phyloP scores from a whole-genome alignment of 2,113 vertebrate species.

The Turnix velox region DNA sequence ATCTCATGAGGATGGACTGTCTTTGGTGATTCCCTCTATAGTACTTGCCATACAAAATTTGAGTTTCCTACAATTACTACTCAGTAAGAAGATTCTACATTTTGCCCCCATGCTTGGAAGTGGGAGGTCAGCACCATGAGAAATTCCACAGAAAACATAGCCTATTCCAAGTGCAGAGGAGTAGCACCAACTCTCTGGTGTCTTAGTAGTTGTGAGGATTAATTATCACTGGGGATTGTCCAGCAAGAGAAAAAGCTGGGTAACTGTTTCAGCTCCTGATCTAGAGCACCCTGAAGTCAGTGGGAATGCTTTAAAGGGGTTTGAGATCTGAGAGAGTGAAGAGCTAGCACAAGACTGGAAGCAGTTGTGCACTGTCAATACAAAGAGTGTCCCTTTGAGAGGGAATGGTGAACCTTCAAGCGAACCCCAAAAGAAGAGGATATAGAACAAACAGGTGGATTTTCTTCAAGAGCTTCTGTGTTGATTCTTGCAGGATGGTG shows the following conservation, averaged over 20 bases:
- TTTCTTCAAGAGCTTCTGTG: neutral
- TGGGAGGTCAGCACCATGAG: neutral
- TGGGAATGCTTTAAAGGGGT: neutral
- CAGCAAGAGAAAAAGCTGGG: neutral
- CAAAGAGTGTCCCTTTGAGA: neutral
- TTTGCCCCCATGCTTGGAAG: neutral
- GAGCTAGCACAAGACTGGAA: neutral
- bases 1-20: neutral
- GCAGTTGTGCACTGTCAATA: neutral
- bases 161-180: neutral
- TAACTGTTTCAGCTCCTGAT: neutral
- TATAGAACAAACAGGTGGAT: neutral
- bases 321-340: neutral
- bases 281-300: neutral
- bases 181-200: neutral
- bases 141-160: neutral
- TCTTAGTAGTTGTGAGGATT: neutral
- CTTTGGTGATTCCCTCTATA: neutral
- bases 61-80: neutral
- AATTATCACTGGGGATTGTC: neutral
- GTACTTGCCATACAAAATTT: neutral
- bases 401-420: neutral
- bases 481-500: neutral
- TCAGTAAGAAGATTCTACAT: neutral
- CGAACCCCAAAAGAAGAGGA: neutral